Base-by-base conservation (phyloP, 1,140 invertebrate species). In the Coenobita brevimanus region DNA sequence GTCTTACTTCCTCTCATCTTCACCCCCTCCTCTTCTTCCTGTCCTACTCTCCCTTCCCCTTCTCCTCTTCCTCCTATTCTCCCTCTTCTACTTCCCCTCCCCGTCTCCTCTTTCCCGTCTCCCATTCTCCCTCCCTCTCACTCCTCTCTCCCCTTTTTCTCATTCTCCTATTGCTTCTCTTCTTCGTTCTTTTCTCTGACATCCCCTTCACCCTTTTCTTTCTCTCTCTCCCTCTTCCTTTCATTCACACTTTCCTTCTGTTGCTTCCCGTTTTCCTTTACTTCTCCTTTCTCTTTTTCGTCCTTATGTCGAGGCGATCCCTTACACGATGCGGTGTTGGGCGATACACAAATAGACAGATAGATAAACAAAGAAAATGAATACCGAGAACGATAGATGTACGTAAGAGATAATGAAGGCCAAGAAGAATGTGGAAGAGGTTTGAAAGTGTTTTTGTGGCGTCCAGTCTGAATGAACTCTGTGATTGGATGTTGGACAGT, bases 171-270 rank as follows among this genome's bases (percentile, higher is more conserved):
- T 17, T 50, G 6, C 17, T 17, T 50, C 46, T 50, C 46, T 8
- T 17, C 17, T 17, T 50, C 46, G 17, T 50, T 17, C 46, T 50
- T 8, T 33, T 50, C 46, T 50, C 46, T 67, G 21, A 6, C 30
- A 67, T 67, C n/a, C n/a, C 64, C 8, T n/a, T 24, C 64, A 6
- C 21, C 30, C 64, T 8, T 67, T 24, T 33, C 30, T 67, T 24
- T 67, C 30, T 24, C 30, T 67, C 64, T 67, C 64, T 67, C 30
- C n/a, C 64, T 67, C 64, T 33, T 24, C n/a, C 64, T 67, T n/a
- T 67, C 30, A 6, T 24, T 67, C 64, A 8, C 64, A 21, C 38
- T 21, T 17, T 36, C 41, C 41, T 46, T 78, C 21, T 78, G 13
- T 3, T 10, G 4, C 43, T 46, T 38, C 6, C 17, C 41, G 33